Percentiles rank a stretch among this genome's conserved stretches.
These are phyloP conservation scores for Struthidea cinerea DNA, from an alignment of 2,113 vertebrate species.

Conservation along the genomic window DNA sequence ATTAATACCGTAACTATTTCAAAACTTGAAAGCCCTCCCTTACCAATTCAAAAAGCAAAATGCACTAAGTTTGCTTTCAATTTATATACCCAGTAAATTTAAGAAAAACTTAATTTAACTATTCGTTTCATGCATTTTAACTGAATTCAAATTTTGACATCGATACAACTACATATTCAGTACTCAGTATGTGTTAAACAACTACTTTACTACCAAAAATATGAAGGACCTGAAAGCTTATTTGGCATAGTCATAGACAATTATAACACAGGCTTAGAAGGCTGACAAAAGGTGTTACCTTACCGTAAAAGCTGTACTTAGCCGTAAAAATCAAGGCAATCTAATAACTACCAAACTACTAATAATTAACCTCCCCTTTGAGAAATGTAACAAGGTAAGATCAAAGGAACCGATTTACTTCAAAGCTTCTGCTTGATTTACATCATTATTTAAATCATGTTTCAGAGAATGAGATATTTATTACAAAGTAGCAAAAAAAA, in stretches of 20 bases:
- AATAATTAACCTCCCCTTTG: conserved; percentile 54
- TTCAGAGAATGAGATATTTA: conserved; percentile 32
- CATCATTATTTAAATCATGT: conserved; percentile 49
- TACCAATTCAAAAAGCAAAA: background rate
- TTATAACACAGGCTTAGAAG: background rate
- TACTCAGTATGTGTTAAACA: background rate
- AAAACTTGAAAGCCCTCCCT: background rate
- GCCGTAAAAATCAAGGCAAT: conserved; percentile 37
- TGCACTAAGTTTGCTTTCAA: background rate
- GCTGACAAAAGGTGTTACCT: background rate
- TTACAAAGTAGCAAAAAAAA: background rate
- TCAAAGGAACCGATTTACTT: conserved; percentile 52
- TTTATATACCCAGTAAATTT: background rate
- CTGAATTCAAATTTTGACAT: background rate
- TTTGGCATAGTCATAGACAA: background rate
- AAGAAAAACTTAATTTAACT: background rate
- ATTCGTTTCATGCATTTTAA: background rate
- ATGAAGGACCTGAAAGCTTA: background rate
- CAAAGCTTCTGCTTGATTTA: conserved; percentile 50
- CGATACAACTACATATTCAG: background rate
- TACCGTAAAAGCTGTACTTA: conserved; percentile 20
- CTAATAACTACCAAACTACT: conserved; percentile 39
- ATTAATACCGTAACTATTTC: background rate
- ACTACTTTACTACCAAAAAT: background rate
- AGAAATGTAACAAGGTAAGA: conserved; percentile 46